These are phyloP conservation scores for Chelonus formosanus DNA, from an alignment of 2,888 invertebrate species.

Conservation along the genomic window DNA sequence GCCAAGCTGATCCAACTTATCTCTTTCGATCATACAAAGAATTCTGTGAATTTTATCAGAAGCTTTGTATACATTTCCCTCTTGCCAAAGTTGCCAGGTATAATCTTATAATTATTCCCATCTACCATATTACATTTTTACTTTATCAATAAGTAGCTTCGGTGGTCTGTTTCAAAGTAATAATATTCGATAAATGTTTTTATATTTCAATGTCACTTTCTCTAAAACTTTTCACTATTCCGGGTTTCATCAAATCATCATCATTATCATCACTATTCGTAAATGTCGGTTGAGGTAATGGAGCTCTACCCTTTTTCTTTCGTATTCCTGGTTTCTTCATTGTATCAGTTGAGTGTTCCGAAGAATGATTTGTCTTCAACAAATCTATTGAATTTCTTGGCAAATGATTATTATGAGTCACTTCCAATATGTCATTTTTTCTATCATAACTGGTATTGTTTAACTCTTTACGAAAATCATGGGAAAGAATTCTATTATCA, in stretches of 20 bases:
- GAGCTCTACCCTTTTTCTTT: constrained; percentile 43
- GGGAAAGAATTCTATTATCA: neutral
- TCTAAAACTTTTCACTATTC: constrained; percentile 24
- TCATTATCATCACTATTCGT: neutral
- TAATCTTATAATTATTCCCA: constrained; percentile 48
- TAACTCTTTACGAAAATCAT: no score
- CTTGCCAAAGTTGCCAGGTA: constrained; percentile 90
- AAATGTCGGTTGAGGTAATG: constrained; percentile 29
- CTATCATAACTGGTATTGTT: neutral
- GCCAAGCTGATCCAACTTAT: constrained; percentile 85
- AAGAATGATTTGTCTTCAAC: constrained; percentile 9
- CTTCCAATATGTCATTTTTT: constrained; percentile 9
- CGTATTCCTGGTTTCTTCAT: constrained; percentile 36
- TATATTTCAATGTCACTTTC: constrained; percentile 45
- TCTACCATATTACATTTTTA: no score
- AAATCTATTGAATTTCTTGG: constrained; percentile 38
- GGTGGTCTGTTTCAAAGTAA: constrained; percentile 39
- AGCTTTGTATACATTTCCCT: constrained; percentile 90
- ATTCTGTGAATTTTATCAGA: constrained; percentile 95
- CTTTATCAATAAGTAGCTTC: no score
- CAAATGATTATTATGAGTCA: constrained; percentile 21
- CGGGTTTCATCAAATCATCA: constrained; percentile 5
- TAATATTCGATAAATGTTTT: constrained; percentile 11
- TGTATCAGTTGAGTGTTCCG: constrained; percentile 12
- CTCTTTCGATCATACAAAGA: constrained; percentile 96